Evolutionary conservation across 2,888 invertebrate genomes (phyloP), one percentile per base, ranked within the genome.

Genomic region (Caenorhabditis sp.): DNA sequence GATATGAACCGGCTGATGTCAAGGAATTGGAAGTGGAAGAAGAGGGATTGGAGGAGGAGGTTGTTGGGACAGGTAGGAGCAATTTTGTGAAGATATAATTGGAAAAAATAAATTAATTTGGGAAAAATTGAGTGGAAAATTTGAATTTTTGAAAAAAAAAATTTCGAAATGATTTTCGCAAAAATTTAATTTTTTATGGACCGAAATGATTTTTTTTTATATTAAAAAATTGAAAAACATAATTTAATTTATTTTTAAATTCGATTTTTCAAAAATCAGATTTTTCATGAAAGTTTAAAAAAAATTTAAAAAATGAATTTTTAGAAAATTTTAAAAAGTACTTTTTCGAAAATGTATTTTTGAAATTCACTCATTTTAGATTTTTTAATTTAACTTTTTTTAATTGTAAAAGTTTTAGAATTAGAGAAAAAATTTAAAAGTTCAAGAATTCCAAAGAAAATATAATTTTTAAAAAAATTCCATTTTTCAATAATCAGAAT

Each of bases 1-100:
- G 70, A 44, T 76, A 80, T 50, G 69, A 80, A 22, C 72, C 70
- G 37, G 37, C 71, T 15, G 62, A 24, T 2, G 32, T 79, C 40
- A 67, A 76, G 37, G 50, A 74, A 28, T 32, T 74, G 40, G 40
- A 40, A 11, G 53, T 24, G 15, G 62, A 37, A 20, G 26, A 40
- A 0, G 58, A 35, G 5, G 67, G 70, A 40, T 35, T 37, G 28
- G 26, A 40, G 0, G 58, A 35, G 5, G 67, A 72, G 50, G 47
- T 37, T 56, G 40, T 61, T 58, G 71, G 22, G 69, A 77, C 68
- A 62, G 76, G 67, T 76, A 37, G 32, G 15, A 15, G 8, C n/a
- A n/a, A n/a, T n/a, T n/a, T n/a, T n/a, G n/a, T n/a, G n/a, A n/a
- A n/a, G n/a, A n/a, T n/a, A 32, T 6, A 32, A 32, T 32, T 32